Base-by-base conservation (phyloP, 2,113 vertebrate species). In the Hemiprocne comata region DNA sequence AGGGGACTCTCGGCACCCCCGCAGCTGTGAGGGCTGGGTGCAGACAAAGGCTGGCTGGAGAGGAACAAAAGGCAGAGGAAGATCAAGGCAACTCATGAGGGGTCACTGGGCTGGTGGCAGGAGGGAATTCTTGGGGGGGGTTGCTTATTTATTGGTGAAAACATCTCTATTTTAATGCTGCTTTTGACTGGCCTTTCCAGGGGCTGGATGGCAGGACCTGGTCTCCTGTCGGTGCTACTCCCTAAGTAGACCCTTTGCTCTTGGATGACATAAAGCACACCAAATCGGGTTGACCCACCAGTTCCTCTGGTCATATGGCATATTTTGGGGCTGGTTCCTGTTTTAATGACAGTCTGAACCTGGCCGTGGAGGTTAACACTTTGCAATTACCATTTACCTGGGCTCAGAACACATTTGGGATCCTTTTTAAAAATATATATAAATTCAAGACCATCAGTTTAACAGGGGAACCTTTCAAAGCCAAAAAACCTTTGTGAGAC, bases 1-100 rank as follows among this genome's bases (percentile, higher is more conserved):
- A 58, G 36, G n/a, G 40, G 10, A n/a, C 10, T 71, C 51, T 6
- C 3, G 23, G 26, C 50, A 50, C 50, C 50, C 46, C 46, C 46
- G 7, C 46, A 86, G 48, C 66, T 19, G 34, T 2, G 4, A 54
- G 76, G 40, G 67, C 75, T 83, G 0, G 2, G 36, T 54, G 16
- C 38, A 86, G 82, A 95, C 90, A 93, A 96, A 95, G 83, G 76
- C 79, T 81, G 85, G 73, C 76, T 78, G 69, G 57, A 44, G 50
- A 36, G 76, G 80, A 95, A 94, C 92, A 93, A 95, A 93, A 92
- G 72, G 72, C 6, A 0, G 34, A 70, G 46, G 54, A 38, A 28
- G 55, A 83, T 16, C 58, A 90, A 80, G 18, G 60, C 42, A 18
- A 78, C 71, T 85, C 48, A 50, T 69, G 61, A 34, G 13, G 75